Evolutionary conservation across 2,797 vertebrate species (phyloP).

Genomic region (Paratrypauchen microcephalus): DNA sequence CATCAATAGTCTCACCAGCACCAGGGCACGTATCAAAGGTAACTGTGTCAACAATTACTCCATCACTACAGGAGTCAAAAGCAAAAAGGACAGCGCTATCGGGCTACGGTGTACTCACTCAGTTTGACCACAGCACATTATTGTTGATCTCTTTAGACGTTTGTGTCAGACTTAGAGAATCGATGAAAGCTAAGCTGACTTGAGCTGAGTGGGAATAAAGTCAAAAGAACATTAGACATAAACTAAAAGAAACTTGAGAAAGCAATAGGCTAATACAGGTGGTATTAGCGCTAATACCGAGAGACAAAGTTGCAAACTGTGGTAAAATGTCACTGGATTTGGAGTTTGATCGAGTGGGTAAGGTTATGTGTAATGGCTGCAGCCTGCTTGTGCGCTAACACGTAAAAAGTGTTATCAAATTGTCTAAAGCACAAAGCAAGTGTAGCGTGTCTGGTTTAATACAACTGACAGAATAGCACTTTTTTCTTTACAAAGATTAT

Average conservation of each 20-base stretch:
- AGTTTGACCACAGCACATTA: conserved; percentile 29
- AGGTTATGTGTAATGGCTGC: neutral
- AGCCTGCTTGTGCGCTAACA: neutral
- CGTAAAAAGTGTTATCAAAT: neutral
- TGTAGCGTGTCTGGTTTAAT: neutral
- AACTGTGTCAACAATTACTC: conserved; percentile 50
- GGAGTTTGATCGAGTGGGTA: neutral
- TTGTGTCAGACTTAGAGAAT: conserved; percentile 36
- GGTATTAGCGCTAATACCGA: conserved; percentile 3
- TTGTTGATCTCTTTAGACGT: conserved; percentile 43
- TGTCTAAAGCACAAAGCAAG: neutral
- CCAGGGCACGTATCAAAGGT: conserved; percentile 38
- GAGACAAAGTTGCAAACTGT: neutral
- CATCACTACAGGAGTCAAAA: conserved; percentile 39
- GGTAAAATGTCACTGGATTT: neutral
- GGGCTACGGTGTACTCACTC: conserved; percentile 7
- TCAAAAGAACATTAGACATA: conserved; percentile 24
- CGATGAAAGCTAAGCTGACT: conserved; percentile 40
- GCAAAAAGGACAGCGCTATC: conserved; percentile 38
- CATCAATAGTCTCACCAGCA: conserved; percentile 22
- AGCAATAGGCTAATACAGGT: conserved; percentile 26
- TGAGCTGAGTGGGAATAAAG: conserved; percentile 26
- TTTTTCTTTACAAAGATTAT: too few species aligned
- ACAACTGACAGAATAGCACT: neutral
- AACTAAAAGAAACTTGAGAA: conserved; percentile 5